Evolutionary conservation across 2,113 vertebrate genomes (phyloP).

Genomic region (Scytalopus superciliaris): DNA sequence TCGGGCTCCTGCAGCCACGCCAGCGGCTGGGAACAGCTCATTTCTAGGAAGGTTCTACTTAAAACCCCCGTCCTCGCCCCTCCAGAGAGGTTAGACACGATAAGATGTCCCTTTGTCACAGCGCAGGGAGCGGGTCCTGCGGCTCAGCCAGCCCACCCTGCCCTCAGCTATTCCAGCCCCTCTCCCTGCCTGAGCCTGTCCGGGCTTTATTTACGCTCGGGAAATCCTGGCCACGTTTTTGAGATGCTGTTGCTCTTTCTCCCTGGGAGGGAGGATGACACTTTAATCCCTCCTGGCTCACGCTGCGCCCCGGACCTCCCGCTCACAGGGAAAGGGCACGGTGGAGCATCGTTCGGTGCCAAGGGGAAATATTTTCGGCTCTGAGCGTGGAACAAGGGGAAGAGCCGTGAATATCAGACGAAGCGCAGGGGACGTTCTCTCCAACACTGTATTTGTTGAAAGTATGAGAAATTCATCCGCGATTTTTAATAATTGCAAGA

Average conservation of each 20-base stretch:
- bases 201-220: neutral
- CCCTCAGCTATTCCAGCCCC: neutral
- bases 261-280: neutral
- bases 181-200: accelerated
- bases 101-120: neutral
- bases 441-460: neutral
- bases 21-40: neutral
- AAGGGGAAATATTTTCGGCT: neutral
- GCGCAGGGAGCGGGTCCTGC: neutral
- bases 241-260: neutral
- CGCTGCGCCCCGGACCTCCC: neutral
- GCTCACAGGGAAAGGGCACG: neutral
- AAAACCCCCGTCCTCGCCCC: neutral
- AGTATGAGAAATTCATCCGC: neutral
- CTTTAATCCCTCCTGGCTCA: neutral
- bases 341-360: neutral
- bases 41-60: neutral
- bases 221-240: neutral
- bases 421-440: neutral
- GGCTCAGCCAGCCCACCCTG: accelerated
- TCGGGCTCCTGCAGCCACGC: neutral
- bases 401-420: neutral
- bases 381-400: neutral
- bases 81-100: too few relatives aligned
- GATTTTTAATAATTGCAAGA: neutral